phyloP scores from a whole-genome alignment of 2,888 invertebrate genomes.

The Drosophila buzzatii region DNA sequence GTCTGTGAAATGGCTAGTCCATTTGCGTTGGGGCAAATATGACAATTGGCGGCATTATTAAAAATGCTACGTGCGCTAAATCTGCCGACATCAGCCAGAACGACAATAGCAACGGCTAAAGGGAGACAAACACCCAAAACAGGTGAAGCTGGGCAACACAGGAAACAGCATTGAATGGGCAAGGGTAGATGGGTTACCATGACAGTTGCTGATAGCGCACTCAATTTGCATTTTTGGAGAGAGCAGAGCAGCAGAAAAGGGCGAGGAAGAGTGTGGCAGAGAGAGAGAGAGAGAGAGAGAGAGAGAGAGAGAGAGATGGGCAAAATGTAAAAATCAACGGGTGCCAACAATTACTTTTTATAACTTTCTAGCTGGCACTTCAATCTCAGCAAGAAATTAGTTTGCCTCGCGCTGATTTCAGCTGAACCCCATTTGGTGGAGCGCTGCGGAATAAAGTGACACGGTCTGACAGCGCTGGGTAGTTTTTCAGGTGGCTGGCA shows the following conservation, averaged over 20 bases:
- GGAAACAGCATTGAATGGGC: neutral
- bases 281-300: neutral
- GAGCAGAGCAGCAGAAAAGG: neutral
- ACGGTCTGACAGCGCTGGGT: slow-evolving; percentile 32
- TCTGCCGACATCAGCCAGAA: slow-evolving; percentile 72
- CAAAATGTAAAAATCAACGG: slow-evolving; percentile 46
- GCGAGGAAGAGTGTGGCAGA: neutral
- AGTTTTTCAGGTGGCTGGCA: slow-evolving; percentile 65
- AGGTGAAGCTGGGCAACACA: slow-evolving; percentile 49
- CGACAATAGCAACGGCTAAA: slow-evolving; percentile 21
- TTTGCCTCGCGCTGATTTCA: slow-evolving; percentile 55
- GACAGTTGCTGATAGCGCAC: slow-evolving; percentile 77
- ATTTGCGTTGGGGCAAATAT: slow-evolving; percentile 71
- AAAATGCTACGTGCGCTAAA: slow-evolving; percentile 77
- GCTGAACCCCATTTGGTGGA: slow-evolving; percentile 13
- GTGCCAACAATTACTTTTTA: slow-evolving; percentile 78
- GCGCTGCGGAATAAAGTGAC: slow-evolving; percentile 18
- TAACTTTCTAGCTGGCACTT: slow-evolving; percentile 79
- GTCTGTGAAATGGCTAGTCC: slow-evolving; percentile 44
- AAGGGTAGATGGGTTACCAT: slow-evolving; percentile 30
- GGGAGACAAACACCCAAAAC: slow-evolving; percentile 47
- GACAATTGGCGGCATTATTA: slow-evolving; percentile 78
- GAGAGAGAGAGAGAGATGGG: neutral
- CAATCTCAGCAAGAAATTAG: slow-evolving; percentile 72
- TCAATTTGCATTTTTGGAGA: slow-evolving; percentile 75